Base-by-base conservation (phyloP, 2,113 vertebrate genomes). In the Notiomystis cincta region DNA sequence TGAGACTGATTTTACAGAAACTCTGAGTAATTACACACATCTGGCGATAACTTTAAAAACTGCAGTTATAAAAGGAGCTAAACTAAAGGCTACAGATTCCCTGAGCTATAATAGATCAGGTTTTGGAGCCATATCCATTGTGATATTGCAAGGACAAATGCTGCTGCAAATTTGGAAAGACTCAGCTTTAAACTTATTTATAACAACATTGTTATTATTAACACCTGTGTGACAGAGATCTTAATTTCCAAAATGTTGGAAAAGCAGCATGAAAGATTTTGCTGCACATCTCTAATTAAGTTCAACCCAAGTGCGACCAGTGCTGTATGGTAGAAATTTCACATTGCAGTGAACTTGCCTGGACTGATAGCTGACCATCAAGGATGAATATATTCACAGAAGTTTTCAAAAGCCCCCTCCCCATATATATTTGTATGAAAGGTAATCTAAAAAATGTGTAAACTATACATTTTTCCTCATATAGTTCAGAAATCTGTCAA, bases 21-120 rank as follows among this genome's bases (percentile, higher is more conserved):
- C 84, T 96, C 95, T 81, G 97, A 88, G 86, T 97, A 97, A 96
- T 97, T 98, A 91, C 94, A 91, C 82, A 93, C 90, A 96, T 97
- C 88, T 93, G 96, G 85, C 83, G 75, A 95, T 87, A 96, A 95
- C 91, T 97, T 96, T 85, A 87, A 97, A 97, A 96, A 64, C 81
- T 92, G 42, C 80, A 84, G 85, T 79, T 95, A 62, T 95, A 85
- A 96, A 96, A 94, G 72, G 83, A 97, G 76, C 85, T 91, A 81
- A 73, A 95, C 56, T 76, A 85, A 90, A 77, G 84, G 90, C 82
- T 95, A 58, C 67, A 47, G 38, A 94, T 96, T 84, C 54, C 48
- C 81, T 92, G 67, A 83, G 57, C 65, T 88, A 30, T 47, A 61
- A 84, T 75, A 91, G 72, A 45, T 90, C 65, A 84, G 62, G 77